phyloP scores from a whole-genome alignment of 2,113 vertebrate species.

The Callopanchax toddi region DNA sequence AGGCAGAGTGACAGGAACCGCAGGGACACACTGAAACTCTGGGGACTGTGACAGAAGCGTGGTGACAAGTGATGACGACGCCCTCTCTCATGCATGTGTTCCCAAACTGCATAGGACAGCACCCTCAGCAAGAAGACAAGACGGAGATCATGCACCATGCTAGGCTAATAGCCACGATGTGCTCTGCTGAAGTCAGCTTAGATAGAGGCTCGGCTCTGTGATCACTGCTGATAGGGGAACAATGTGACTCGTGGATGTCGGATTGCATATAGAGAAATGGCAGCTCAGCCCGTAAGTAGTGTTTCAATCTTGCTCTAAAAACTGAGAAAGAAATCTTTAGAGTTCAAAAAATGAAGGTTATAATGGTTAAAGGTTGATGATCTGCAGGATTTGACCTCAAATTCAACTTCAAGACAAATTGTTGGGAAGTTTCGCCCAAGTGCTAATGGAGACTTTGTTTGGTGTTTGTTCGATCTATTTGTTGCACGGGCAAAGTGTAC shows the following conservation, averaged over 20 bases:
- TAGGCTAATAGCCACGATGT: slow-evolving; percentile 65
- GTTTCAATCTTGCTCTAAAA: slow-evolving; percentile 17
- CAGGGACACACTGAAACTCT: slow-evolving; percentile 59
- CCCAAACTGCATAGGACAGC: slow-evolving; percentile 54
- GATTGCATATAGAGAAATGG: slow-evolving; percentile 47
- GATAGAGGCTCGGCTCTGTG: slow-evolving; percentile 53
- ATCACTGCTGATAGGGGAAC: slow-evolving; percentile 64
- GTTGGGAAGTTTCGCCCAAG: slow-evolving; percentile 55
- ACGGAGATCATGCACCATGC: slow-evolving; percentile 62
- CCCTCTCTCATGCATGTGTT: slow-evolving; percentile 47
- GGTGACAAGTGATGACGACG: slow-evolving; percentile 63
- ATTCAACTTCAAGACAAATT: slow-evolving; percentile 55
- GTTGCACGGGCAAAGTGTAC: slow-evolving; percentile 49
- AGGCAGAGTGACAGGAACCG: slow-evolving; percentile 66
- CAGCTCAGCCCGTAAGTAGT: slow-evolving; percentile 23
- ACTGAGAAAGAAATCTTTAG: slow-evolving; percentile 9
- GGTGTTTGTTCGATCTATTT: slow-evolving; percentile 69
- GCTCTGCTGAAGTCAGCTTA: slow-evolving; percentile 61
- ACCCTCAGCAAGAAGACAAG: slow-evolving; percentile 69
- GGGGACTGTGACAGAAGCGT: slow-evolving; percentile 57
- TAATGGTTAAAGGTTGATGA: not conserved
- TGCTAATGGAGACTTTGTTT: slow-evolving; percentile 65
- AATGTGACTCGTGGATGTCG: slow-evolving; percentile 55
- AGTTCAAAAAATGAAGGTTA: not conserved
- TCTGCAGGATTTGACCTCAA: slow-evolving; percentile 49